A percentile compares a stretch with the other conserved stretches of the same genome.
Conservation (phyloP, 2,797 vertebrate genomes). For the Furcifer pardalis region DNA sequence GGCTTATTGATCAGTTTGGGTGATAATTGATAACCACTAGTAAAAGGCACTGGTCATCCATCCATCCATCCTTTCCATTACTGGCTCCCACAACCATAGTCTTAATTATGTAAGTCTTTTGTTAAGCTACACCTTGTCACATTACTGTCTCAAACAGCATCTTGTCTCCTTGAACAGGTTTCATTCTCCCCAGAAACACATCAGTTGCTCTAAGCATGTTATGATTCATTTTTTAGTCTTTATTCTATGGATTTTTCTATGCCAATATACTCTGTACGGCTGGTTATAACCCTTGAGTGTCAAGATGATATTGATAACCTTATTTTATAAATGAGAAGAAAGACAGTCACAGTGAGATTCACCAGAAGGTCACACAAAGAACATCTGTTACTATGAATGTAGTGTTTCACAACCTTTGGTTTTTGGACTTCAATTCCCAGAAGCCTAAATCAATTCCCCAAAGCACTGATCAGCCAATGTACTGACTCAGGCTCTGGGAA, state of each 20-base stretch:
- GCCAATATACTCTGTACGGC: not conserved
- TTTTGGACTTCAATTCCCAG: too few species aligned
- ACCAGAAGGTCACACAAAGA: not conserved
- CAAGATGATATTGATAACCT: not conserved
- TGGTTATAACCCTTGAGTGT: not conserved
- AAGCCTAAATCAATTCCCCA: too few species aligned
- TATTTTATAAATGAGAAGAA: slow-evolving; percentile 11
- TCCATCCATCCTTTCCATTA: not conserved
- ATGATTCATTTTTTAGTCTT: not conserved
- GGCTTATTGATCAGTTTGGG: not conserved
- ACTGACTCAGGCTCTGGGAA: too few species aligned
- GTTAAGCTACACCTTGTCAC: not conserved
- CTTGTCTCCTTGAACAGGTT: not conserved
- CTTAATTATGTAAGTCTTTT: not conserved
- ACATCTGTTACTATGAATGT: not conserved
- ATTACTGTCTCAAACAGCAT: slow-evolving; percentile 1
- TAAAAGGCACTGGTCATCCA: not conserved
- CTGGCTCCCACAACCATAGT: not conserved
- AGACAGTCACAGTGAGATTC: not conserved
- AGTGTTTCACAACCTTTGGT: too few species aligned
- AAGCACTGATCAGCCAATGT: too few species aligned
- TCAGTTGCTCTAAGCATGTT: not conserved
- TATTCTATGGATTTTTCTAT: slow-evolving; percentile 7
- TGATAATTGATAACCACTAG: slow-evolving; percentile 21
- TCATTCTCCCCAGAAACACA: not conserved